These are phyloP conservation scores for Epistrophella euchroma DNA, from an alignment of 2,888 invertebrate genomes.

Conservation along the genomic window DNA sequence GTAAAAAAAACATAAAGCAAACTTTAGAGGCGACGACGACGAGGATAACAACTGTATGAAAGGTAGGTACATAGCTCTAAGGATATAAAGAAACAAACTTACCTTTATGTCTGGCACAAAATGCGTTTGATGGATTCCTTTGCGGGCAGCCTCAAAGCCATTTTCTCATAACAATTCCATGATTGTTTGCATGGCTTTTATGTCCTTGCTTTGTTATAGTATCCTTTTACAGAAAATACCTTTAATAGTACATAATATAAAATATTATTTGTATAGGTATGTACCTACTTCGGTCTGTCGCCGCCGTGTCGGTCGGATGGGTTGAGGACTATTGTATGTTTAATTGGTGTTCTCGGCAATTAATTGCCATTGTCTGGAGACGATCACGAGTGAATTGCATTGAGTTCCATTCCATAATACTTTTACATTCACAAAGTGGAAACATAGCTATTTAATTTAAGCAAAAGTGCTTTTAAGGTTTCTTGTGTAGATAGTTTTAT, in stretches of 20 bases:
- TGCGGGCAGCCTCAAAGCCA: conserved; percentile 51
- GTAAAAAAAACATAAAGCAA: conserved; percentile 33
- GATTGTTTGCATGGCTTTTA: conserved; percentile 60
- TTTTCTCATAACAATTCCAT: conserved; percentile 28
- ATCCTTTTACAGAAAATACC: conserved; percentile 9
- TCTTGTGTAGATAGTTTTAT: neutral
- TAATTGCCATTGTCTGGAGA: conserved; percentile 20
- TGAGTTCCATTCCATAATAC: neutral
- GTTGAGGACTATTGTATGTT: neutral
- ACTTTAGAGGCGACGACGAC: conserved; percentile 33
- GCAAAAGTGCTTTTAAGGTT: neutral
- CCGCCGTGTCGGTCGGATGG: neutral
- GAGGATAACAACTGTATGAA: neutral
- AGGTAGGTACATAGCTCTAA: neutral
- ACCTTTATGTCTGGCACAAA: conserved; percentile 50
- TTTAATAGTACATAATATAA: conserved; percentile 1
- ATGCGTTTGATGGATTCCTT: conserved; percentile 61
- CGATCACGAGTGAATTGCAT: conserved; percentile 4
- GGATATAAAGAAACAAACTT: conserved; percentile 35
- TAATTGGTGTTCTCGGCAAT: conserved; percentile 17
- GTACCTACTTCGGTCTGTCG: conserved; percentile 3
- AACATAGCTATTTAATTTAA: neutral
- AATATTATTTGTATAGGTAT: neutral
- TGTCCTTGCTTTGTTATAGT: conserved; percentile 47
- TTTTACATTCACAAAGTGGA: neutral